Percentiles rank a stretch among this genome's conserved stretches.
Conservation (phyloP, 2,888 invertebrate species). For the Eremobia ochroleuca region DNA sequence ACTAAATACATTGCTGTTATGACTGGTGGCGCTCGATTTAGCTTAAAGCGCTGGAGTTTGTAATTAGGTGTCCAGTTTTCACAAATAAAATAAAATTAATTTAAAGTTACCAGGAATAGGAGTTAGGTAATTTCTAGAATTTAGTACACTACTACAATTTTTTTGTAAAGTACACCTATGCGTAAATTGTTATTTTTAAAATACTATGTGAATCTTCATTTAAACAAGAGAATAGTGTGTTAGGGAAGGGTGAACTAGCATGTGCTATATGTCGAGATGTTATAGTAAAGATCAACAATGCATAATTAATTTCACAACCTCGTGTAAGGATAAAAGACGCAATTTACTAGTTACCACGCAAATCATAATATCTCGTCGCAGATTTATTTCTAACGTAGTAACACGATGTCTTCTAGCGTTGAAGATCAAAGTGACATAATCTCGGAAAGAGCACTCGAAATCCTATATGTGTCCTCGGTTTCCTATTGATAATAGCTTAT, state of each 20-base stretch:
- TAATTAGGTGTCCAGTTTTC: slow-evolving; percentile 10
- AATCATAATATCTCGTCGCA: slow-evolving; percentile 5
- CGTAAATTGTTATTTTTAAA: background rate
- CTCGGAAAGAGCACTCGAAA: background rate
- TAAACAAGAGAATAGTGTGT: background rate
- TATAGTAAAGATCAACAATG: slow-evolving; percentile 4
- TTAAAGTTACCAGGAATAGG: background rate
- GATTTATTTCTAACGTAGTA: slow-evolving; percentile 19
- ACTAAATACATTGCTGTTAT: slow-evolving; percentile 39
- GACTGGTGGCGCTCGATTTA: slow-evolving; percentile 37
- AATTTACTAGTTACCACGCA: slow-evolving; percentile 9
- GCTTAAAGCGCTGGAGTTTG: slow-evolving; percentile 18
- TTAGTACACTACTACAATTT: background rate
- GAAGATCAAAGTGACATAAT: slow-evolving; percentile 32
- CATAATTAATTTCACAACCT: slow-evolving; percentile 24
- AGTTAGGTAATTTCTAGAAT: background rate
- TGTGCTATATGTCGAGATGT: background rate
- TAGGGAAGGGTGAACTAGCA: background rate
- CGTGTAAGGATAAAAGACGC: slow-evolving; percentile 30
- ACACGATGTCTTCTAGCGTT: slow-evolving; percentile 11
- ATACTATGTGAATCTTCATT: background rate
- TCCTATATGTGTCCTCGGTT: slow-evolving; percentile 15
- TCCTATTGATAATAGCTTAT: slow-evolving; percentile 28
- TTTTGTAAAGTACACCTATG: background rate
- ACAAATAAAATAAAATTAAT: background rate